A percentile compares a stretch with the other conserved stretches of the same genome.
Conservation (phyloP, 2,113 vertebrate genomes). For the Dipodomys ordii region DNA sequence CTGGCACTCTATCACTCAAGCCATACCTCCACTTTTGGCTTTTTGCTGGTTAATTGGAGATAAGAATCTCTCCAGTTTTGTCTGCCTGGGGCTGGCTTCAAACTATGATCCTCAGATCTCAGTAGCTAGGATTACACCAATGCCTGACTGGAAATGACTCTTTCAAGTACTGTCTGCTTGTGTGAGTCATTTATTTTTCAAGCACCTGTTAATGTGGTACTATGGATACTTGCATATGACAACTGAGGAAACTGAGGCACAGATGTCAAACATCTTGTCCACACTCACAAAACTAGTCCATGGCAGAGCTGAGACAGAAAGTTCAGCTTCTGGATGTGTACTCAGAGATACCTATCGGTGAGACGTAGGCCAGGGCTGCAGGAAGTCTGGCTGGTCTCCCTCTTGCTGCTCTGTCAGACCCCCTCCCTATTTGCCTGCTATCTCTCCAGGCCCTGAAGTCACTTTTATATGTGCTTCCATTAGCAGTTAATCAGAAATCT, state of each 20-base stretch:
- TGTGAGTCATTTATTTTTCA: not conserved
- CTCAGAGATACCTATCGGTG: fast-evolving
- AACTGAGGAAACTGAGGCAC: slow-evolving; percentile 12
- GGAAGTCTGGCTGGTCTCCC: no score
- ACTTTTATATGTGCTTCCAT: not conserved
- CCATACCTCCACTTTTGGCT: no score
- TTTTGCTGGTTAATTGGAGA: no score
- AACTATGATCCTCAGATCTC: no score
- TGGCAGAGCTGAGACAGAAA: not conserved
- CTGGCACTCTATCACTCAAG: no score
- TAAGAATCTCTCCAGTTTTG: no score
- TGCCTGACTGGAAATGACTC: not conserved
- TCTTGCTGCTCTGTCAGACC: fast-evolving
- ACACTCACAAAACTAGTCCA: not conserved
- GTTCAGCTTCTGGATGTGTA: no score
- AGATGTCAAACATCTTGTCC: not conserved
- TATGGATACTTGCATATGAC: not conserved
- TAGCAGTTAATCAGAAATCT: not conserved
- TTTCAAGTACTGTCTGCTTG: not conserved
- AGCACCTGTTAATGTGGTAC: not conserved
- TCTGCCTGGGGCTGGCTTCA: no score
- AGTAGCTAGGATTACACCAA: no score
- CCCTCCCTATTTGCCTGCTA: not conserved
- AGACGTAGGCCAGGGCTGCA: fast-evolving
- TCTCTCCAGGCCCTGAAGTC: not conserved